Base-by-base conservation (phyloP, 2,888 invertebrate genomes). In the Nemurella pictetii region DNA sequence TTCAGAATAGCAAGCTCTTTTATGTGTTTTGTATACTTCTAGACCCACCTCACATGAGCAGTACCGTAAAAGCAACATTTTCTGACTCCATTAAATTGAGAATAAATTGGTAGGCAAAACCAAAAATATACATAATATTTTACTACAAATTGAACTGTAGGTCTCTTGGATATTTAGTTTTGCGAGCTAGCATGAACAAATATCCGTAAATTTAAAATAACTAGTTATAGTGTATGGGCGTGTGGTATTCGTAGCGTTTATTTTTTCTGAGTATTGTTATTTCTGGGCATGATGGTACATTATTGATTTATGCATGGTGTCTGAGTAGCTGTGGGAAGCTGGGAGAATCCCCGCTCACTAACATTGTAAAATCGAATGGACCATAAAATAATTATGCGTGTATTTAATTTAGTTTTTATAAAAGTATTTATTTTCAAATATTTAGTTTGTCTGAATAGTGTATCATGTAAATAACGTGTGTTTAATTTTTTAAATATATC, bases 1-100 rank as follows among this genome's bases (percentile, higher is more conserved):
- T 15, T 55, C 15, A 55, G 20, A 55, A 55, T 15, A 55, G 20
- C 9, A 55, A 55, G 55, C 29, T 85, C 83, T 83, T 85, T 30
- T 86, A 72, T 86, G 83, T 86, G 84, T 86, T 84, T 86, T 85
- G 84, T 86, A 83, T 86, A 86, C 86, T 86, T 86, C 86, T 86
- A 86, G 86, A 86, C 84, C 85, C 83, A 85, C 86, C 87, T 87
- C 88, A 88, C 89, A 91, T 90, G 91, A 90, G 89, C 90, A 89
- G 89, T 89, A 90, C 90, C 89, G 89, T 91, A 88, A 91, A 90
- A 90, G 91, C 91, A 88, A 90, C 90, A 88, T 91, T 91, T 90
- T 90, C 90, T 89, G 91, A 91, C 89, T 90, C 90, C 90, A 89
- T 91, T 88, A 90, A 90, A 89, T 90, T 91, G 89, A 90, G 89